A percentile compares a stretch with the other conserved stretches of the same genome.
Conservation (phyloP, 2,113 vertebrate genomes). For the Colinus virginianus region DNA sequence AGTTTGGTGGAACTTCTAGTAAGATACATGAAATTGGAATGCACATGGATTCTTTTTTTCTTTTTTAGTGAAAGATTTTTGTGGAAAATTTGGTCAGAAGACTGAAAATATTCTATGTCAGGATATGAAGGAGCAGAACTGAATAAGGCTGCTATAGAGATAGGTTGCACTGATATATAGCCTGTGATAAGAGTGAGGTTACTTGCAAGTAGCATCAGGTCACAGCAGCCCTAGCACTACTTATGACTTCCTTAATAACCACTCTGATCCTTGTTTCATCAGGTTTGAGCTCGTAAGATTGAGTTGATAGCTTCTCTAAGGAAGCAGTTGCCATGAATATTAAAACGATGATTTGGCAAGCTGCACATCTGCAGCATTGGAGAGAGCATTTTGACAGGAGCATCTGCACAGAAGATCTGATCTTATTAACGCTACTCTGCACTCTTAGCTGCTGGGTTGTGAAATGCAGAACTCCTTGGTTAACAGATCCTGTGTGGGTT, state of each 20-base stretch:
- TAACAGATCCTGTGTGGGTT: not conserved
- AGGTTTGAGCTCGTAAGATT: not conserved
- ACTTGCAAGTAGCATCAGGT: not conserved
- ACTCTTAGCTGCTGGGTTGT: not conserved
- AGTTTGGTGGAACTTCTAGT: not conserved
- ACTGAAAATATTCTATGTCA: not conserved
- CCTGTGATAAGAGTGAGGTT: not conserved
- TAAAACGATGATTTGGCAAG: not conserved
- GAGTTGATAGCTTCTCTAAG: not conserved
- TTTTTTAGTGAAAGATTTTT: not conserved
- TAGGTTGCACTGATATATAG: not conserved
- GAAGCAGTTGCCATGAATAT: not conserved
- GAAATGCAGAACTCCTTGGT: slow-evolving; percentile 14
- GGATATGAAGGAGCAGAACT: not conserved
- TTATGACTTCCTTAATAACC: not conserved
- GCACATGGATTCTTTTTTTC: not conserved
- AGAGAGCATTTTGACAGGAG: not conserved
- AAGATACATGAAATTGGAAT: not conserved
- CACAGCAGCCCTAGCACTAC: not conserved
- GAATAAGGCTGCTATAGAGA: not conserved
- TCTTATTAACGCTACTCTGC: not conserved
- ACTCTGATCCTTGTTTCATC: not conserved
- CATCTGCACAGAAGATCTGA: not conserved
- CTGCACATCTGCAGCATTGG: not conserved
- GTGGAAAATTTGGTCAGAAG: not conserved